Evolutionary conservation across 2,888 invertebrate genomes (phyloP).

Genomic region (Chrysolina oricalcia): DNA sequence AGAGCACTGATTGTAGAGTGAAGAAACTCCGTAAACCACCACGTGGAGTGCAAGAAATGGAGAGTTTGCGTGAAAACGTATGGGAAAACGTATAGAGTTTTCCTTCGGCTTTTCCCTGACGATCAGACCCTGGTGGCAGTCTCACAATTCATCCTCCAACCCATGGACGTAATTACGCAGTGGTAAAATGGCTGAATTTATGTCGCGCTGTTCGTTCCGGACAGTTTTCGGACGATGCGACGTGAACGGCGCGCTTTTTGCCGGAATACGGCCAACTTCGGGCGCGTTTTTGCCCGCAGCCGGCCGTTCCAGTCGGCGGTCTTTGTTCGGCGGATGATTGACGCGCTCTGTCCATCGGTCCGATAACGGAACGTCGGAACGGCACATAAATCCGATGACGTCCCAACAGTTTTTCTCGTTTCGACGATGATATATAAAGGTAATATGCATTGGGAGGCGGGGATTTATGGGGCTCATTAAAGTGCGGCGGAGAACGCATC

Average conservation of each 20-base stretch:
- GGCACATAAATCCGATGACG: slow-evolving; percentile 60
- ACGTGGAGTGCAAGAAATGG: no score
- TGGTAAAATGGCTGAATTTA: slow-evolving; percentile 45
- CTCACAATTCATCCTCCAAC: background rate
- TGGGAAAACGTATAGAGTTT: no score
- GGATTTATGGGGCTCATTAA: slow-evolving; percentile 38
- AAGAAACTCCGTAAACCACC: no score
- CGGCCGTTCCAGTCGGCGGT: slow-evolving; percentile 41
- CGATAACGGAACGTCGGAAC: slow-evolving; percentile 61
- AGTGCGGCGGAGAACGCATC: background rate
- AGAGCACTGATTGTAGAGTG: no score
- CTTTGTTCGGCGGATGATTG: slow-evolving; percentile 60
- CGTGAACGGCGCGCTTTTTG: slow-evolving; percentile 38
- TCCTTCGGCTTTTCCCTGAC: background rate
- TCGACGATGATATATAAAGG: slow-evolving; percentile 59
- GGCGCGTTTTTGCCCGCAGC: slow-evolving; percentile 30
- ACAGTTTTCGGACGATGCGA: slow-evolving; percentile 40
- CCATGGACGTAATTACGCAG: slow-evolving; percentile 33
- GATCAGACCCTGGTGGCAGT: background rate
- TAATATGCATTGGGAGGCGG: slow-evolving; percentile 61
- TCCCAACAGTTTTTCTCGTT: slow-evolving; percentile 57
- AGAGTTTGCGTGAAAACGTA: no score
- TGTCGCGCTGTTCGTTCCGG: slow-evolving; percentile 41
- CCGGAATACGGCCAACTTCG: slow-evolving; percentile 29
- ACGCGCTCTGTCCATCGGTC: slow-evolving; percentile 56